Evolutionary conservation across 2,113 vertebrate species (phyloP), one percentile per base, ranked within the genome.

Genomic region (Athene cunicularia): DNA sequence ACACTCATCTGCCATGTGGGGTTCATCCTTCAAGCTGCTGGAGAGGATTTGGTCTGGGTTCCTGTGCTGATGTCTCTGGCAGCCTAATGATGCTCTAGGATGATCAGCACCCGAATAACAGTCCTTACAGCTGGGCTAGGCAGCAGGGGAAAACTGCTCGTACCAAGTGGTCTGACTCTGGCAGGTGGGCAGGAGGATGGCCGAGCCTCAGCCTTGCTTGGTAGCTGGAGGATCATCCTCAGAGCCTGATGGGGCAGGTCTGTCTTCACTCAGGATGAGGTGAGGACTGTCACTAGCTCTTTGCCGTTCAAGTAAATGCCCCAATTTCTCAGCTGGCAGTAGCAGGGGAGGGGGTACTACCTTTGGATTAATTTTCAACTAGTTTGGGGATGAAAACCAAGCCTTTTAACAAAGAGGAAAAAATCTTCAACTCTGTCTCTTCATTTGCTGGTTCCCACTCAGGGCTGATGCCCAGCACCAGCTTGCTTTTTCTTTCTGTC

Each of bases 251-350:
- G 35, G 39, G 59, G 23, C 24, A 32, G 9, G 11, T 82, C 32
- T 0, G 0, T 59, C 56, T 67, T 58, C 22, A 12, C 20, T 47
- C 0, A 0, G 35, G n/a, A 68, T 43, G 53, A 72, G 50, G 27
- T 14, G 19, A 67, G 14, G 32, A 52, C 27, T 52, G 35, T 60
- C 28, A 9, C 41, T 49, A 11, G 18, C 27, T 64, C 39, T 86
- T 59, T 66, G 39, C 59, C 27, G 3, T 76, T 56, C 49, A 60
- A 22, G 22, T 59, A 41, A 80, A 72, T 7, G 22, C 12, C 53
- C 28, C 22, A 21, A 0, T 73, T 67, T 24, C 43, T 89, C 71
- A 47, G 32, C 52, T 55, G 28, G 27, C 72, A 27, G 26, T 26
- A 70, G 50, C 33, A 66, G 64, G 15, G 47, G 17, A 66, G 7